Conservation (phyloP, 2,113 vertebrate genomes). For the Craseonycteris thonglongyai region DNA sequence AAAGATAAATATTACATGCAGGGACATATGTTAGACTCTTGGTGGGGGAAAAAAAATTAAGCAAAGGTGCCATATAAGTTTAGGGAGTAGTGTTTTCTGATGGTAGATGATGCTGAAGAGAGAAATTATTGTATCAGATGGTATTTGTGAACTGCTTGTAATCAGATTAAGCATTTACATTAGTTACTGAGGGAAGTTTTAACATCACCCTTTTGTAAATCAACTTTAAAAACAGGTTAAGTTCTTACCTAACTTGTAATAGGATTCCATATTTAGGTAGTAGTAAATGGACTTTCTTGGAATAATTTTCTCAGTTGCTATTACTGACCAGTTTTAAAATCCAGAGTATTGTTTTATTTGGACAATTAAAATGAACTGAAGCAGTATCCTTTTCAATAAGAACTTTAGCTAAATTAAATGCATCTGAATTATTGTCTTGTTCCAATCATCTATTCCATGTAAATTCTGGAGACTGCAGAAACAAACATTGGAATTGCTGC, state of each 20-base stretch:
- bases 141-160: background rate
- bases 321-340: slow-evolving; percentile 4
- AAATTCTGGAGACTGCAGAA: background rate
- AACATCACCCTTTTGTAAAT: slow-evolving; percentile 24
- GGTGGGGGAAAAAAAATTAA: background rate
- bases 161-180: slow-evolving; percentile 2
- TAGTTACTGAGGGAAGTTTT: background rate
- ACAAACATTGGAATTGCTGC: slow-evolving; percentile 24
- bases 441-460: background rate
- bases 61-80: slow-evolving; percentile 25
- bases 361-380: background rate
- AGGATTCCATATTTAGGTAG: background rate
- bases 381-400: background rate
- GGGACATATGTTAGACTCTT: background rate
- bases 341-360: slow-evolving; percentile 15
- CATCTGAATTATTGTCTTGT: background rate
- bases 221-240: slow-evolving; percentile 9
- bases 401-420: background rate
- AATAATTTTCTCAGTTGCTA: slow-evolving; percentile 2
- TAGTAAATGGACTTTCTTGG: background rate
- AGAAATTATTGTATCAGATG: background rate
- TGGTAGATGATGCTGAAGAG: background rate
- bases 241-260: slow-evolving; percentile 5
- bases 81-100: background rate
- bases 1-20: slow-evolving; percentile 36